Evolutionary conservation across 2,888 invertebrate species (phyloP).

Genomic region (Allacma fusca): DNA sequence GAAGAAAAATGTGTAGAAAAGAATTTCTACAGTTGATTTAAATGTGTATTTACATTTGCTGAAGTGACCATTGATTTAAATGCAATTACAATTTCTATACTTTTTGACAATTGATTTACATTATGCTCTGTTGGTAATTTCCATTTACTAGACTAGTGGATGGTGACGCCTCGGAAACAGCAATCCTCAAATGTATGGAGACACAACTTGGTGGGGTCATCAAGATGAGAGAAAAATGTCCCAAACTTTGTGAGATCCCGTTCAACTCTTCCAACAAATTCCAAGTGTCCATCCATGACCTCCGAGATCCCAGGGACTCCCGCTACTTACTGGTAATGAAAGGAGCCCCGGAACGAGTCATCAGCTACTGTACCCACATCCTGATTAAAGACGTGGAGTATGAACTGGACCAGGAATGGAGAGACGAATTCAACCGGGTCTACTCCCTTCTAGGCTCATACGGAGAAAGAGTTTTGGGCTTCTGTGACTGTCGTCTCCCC

Average conservation of each 20-base stretch:
- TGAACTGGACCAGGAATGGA: slow-evolving; percentile 67
- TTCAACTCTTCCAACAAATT: slow-evolving; percentile 97
- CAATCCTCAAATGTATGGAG: slow-evolving; percentile 92
- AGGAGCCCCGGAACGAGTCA: slow-evolving; percentile 74
- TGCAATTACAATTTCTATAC: too few species aligned
- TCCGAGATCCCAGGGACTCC: slow-evolving; percentile 82
- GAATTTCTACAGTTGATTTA: too few species aligned
- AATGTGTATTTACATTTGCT: too few species aligned
- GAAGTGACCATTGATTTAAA: too few species aligned
- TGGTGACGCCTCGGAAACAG: slow-evolving; percentile 94
- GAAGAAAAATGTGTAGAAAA: too few species aligned
- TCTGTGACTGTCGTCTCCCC: slow-evolving; percentile 65
- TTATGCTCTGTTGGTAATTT: too few species aligned
- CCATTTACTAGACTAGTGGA: slow-evolving; percentile 74
- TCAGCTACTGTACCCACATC: slow-evolving; percentile 73
- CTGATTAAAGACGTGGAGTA: slow-evolving; percentile 68
- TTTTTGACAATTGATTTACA: too few species aligned
- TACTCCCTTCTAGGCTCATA: slow-evolving; percentile 82
- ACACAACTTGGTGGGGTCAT: slow-evolving; percentile 86
- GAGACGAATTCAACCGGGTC: slow-evolving; percentile 70
- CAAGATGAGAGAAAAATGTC: slow-evolving; percentile 82
- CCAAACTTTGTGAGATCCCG: slow-evolving; percentile 89
- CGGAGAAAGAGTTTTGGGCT: slow-evolving; percentile 80
- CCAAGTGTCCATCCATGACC: slow-evolving; percentile 93
- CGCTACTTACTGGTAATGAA: slow-evolving; percentile 91